Conservation (phyloP, 2,797 vertebrate genomes). For the Onychomys leucogaster region DNA sequence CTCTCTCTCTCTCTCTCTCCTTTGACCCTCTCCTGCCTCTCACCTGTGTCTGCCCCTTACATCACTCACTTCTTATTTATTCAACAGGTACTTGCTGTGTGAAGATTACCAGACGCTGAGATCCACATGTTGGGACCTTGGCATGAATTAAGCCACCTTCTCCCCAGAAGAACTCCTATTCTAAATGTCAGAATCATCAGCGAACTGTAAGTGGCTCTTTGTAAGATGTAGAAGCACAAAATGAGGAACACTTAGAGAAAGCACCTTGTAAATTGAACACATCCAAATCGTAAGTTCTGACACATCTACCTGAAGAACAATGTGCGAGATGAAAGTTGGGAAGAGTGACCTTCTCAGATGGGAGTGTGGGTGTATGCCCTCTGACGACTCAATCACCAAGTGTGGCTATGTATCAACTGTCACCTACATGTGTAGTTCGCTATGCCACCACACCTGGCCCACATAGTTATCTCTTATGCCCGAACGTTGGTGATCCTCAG, state of each 20-base stretch:
- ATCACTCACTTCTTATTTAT: not conserved
- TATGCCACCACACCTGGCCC: not conserved
- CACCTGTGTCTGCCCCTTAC: not conserved
- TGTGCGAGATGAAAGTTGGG: fast-evolving
- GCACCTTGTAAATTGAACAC: not conserved
- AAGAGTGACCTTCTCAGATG: not conserved
- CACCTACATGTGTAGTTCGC: not conserved
- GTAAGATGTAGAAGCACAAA: not conserved
- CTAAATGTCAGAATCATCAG: not conserved
- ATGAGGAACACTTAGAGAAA: not conserved
- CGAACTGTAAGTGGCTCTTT: not conserved
- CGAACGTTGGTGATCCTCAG: not conserved
- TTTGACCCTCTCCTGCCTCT: not conserved
- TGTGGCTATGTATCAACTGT: not conserved
- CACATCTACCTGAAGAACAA: not conserved
- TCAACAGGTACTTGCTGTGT: not conserved
- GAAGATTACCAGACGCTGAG: not conserved
- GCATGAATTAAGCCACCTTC: not conserved
- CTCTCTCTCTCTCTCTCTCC: not conserved
- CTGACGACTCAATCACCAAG: not conserved
- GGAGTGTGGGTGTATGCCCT: not conserved
- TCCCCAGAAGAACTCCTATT: not conserved
- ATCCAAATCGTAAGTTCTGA: not conserved
- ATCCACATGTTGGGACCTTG: not conserved
- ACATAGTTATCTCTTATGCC: not conserved